Conservation (phyloP, 2,888 invertebrate genomes). For the Copidosoma aretas region DNA sequence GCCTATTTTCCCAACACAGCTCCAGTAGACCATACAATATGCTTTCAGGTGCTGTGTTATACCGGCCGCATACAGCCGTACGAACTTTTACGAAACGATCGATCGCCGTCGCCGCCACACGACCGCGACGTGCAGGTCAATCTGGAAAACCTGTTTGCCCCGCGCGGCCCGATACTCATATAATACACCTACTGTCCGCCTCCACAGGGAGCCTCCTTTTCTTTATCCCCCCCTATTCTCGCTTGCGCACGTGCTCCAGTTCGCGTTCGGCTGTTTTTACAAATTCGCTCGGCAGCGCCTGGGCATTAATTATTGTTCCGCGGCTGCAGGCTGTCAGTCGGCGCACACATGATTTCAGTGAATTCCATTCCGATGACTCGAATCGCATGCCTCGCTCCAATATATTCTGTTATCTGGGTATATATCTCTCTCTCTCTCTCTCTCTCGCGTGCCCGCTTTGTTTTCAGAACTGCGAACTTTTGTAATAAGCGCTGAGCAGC, state of each 20-base stretch:
- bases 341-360: neutral
- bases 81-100: conserved; percentile 50
- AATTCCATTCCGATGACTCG: neutral
- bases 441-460: too few relatives aligned
- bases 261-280: neutral
- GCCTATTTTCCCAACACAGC: too few relatives aligned
- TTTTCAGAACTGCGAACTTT: too few relatives aligned
- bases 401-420: neutral
- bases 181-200: conserved; percentile 56
- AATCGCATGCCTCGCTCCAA: neutral
- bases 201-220: conserved; percentile 52
- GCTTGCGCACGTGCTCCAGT: too few relatives aligned
- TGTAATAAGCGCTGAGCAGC: too few relatives aligned
- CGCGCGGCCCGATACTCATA: conserved; percentile 43
- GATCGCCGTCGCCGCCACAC: conserved; percentile 45
- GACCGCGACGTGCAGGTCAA: conserved; percentile 51
- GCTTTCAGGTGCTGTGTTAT: conserved; percentile 22
- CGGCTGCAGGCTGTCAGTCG: neutral
- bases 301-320: neutral
- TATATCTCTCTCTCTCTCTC: too few relatives aligned
- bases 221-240: conserved; percentile 13
- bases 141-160: conserved; percentile 56
- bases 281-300: neutral
- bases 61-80: conserved; percentile 37
- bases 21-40: too few relatives aligned